Base-by-base conservation (phyloP, 2,888 invertebrate genomes). In the Watsonalla cultraria region DNA sequence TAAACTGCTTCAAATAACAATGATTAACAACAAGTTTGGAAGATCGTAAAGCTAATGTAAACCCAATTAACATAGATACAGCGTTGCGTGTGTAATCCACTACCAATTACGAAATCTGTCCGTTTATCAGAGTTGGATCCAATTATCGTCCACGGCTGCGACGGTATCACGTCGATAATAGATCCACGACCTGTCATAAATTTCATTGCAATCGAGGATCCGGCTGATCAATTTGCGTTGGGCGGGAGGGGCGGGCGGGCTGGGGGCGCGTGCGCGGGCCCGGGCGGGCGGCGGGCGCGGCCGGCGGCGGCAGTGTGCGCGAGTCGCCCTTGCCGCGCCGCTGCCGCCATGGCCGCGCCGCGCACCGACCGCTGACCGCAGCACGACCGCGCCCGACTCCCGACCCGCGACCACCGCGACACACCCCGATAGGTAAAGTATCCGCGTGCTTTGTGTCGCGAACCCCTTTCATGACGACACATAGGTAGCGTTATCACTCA, bases 101-200 rank as follows among this genome's bases (percentile, higher is more conserved):
- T 65, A 63, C 58, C 61, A 56, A 61, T 60, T 46, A 63, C 55
- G 57, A 66, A 77, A 78, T 76, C 74, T 69, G 73, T 61, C 64
- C 72, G 66, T 73, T 74, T 75, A 78, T 76, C 72, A 68, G 66
- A 61, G 58, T 61, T 60, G 68, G 60, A 66, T 65, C 59, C 66
- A 75, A 72, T 75, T 70, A 72, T 72, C 68, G 71, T 69, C 68
- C 72, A 69, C 66, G 67, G 69, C 70, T 69, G 67, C 66, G 66
- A 56, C 67, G 75, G 70, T 79, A 82, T 81, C 77, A 75, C 76
- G 76, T 83, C 85, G 84, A 85, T 86, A 82, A 83, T 82, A 84
- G 85, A 86, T 87, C 86, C 82, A 81, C 84, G 84, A 82, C 73
- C 81, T 84, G 83, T 87, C 86, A 86, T 89, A 88, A 87, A 88